Evolutionary conservation across 2,113 vertebrate species (phyloP), one percentile per base, ranked within the genome.

Genomic region (Lagopus leucura): DNA sequence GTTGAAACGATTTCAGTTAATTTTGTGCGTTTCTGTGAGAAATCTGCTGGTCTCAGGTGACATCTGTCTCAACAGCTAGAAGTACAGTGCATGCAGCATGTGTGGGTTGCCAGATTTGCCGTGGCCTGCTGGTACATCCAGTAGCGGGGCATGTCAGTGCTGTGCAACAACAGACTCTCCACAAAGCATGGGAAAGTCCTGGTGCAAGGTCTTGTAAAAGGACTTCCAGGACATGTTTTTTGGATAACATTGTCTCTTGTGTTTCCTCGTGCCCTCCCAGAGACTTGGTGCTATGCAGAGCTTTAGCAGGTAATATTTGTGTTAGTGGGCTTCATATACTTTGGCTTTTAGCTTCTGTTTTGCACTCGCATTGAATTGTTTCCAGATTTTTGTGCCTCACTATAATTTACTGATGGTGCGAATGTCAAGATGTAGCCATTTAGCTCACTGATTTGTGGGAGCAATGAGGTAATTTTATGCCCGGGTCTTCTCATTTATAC

Each of bases 401-500:
- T 64, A 1, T 89, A 94, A 95, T 96, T 92, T 95, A 93, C 79
- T 86, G 73, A 76, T 88, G 65, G 61, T 86, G 48, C 0, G 43
- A 86, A 78, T 86, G 89, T 95, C 82, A 90, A 91, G 94, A 92
- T 81, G 70, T 78, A 92, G 88, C 95, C 82, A 54, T 94, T 96
- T 96, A 92, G 85, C 79, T 94, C 93, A 77, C 93, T 94, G 94
- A 95, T 94, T 97, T 93, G 91, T 96, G 94, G 94, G 85, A 91
- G 91, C 94, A 94, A 83, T 97, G 89, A 92, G 88, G 94, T 95
- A 95, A 96, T 96, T 95, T 91, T 93, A 93, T 91, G 82, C 89
- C 72, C 89, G 75, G 88, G 80, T 95, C 93, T 30, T 94, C 52
- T 95, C 91, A 92, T 95, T 95, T 94, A 82, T 96, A 92, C 89